Percentiles rank a stretch among this genome's conserved stretches.
Evolutionary conservation across 2,113 vertebrate genomes (phyloP).

Genomic region (Guaruba guarouba): DNA sequence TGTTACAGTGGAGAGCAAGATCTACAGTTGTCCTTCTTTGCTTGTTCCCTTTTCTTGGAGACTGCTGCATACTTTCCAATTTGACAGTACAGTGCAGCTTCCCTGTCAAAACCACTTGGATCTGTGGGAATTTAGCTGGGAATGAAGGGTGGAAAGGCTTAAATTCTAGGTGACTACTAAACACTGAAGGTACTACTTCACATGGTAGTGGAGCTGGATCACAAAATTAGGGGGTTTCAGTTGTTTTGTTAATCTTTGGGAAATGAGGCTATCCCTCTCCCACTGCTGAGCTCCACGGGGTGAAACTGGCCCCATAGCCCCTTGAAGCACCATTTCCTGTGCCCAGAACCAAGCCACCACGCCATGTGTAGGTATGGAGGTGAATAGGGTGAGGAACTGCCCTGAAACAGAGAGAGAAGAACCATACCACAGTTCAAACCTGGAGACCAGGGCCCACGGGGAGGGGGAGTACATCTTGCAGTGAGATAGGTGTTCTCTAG

Average conservation of each 20-base stretch:
- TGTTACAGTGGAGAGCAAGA: neutral
- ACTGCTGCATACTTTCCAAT: neutral
- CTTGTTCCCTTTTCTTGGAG: neutral
- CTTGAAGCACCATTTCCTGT: neutral
- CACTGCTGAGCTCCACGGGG: neutral
- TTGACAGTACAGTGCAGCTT: neutral
- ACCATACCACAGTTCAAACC: fast-evolving
- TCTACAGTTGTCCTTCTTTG: neutral
- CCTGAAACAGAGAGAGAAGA: neutral
- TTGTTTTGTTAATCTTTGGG: neutral
- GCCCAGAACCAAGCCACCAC: neutral
- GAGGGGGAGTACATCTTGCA: neutral
- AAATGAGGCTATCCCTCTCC: neutral
- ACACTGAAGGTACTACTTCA: neutral
- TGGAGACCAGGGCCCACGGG: neutral
- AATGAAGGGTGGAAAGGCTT: neutral
- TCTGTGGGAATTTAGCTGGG: neutral
- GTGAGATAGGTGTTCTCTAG: neutral
- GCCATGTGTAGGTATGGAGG: neutral
- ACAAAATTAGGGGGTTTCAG: neutral
- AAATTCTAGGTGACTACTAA: neutral
- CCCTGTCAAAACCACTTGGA: neutral
- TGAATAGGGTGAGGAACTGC: neutral
- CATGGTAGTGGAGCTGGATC: neutral
- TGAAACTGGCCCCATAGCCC: neutral